These are phyloP conservation scores for Aphodius sticticus DNA, from an alignment of 2,888 invertebrate genomes.

Conservation along the genomic window DNA sequence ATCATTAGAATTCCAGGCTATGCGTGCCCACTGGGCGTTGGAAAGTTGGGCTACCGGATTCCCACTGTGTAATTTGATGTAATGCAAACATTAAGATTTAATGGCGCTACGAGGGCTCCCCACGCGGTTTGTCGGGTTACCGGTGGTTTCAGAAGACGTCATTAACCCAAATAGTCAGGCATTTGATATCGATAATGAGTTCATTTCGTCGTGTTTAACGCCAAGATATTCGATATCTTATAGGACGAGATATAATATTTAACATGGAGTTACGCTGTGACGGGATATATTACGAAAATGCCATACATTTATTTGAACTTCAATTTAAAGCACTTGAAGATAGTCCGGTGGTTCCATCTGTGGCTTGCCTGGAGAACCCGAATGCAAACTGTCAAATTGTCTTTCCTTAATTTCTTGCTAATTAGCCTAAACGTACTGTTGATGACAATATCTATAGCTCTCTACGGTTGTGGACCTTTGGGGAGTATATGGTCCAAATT, in stretches of 20 bases:
- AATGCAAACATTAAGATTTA: conserved; percentile 4
- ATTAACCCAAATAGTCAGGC: background rate
- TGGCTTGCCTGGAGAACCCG: no score
- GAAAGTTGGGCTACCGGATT: background rate
- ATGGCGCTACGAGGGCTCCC: background rate
- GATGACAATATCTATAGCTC: no score
- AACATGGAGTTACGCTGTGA: no score
- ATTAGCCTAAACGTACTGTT: no score
- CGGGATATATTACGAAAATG: no score
- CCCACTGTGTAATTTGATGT: background rate
- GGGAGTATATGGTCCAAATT: no score
- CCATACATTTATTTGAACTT: no score
- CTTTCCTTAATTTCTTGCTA: no score
- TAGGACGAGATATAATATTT: background rate
- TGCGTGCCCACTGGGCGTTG: background rate
- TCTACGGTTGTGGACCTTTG: no score
- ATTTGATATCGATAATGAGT: background rate
- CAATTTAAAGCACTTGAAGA: no score
- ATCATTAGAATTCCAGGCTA: background rate
- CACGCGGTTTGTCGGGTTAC: background rate
- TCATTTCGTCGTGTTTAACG: background rate
- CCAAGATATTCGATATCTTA: background rate
- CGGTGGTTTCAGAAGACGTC: background rate
- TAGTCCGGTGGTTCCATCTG: no score
- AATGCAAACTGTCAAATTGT: no score